phyloP scores from a whole-genome alignment of 2,113 vertebrate genomes.

The Dipodomys spectabilis region DNA sequence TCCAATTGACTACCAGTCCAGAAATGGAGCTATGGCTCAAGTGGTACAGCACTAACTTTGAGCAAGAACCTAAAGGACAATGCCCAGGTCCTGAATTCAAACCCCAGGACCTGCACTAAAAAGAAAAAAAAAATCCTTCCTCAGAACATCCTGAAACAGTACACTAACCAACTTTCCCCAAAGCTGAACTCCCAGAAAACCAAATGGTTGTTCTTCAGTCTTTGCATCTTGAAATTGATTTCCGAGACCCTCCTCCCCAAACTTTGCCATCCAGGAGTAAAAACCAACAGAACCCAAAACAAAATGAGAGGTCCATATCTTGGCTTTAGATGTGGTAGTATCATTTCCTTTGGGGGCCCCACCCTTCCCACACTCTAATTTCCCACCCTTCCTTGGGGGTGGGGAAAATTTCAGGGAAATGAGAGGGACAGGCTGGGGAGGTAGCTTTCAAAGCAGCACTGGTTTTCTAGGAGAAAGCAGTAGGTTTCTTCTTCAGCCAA shows the following conservation, averaged over 20 bases:
- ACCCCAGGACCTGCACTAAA: too few species aligned
- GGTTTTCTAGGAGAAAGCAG: constrained; percentile 33
- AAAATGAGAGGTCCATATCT: background rate
- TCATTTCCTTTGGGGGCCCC: constrained; percentile 58
- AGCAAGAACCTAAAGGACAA: too few species aligned
- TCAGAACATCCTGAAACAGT: background rate
- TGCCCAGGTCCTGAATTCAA: too few species aligned
- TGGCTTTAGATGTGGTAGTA: background rate
- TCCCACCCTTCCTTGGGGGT: constrained; percentile 73
- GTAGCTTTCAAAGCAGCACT: background rate
- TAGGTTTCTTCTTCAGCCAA: background rate
- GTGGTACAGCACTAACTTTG: too few species aligned
- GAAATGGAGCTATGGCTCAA: too few species aligned
- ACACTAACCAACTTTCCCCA: background rate
- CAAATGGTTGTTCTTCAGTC: background rate
- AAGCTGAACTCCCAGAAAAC: background rate
- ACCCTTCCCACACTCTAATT: background rate
- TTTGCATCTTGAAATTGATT: constrained; percentile 22
- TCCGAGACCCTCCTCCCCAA: background rate
- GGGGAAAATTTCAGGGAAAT: background rate
- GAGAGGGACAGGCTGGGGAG: background rate
- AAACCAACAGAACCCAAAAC: background rate
- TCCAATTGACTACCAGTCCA: too few species aligned
- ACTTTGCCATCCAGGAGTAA: background rate
- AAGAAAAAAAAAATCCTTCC: background rate